phyloP scores from a whole-genome alignment of 2,113 vertebrate genomes.

The Leptobrachium leishanense region DNA sequence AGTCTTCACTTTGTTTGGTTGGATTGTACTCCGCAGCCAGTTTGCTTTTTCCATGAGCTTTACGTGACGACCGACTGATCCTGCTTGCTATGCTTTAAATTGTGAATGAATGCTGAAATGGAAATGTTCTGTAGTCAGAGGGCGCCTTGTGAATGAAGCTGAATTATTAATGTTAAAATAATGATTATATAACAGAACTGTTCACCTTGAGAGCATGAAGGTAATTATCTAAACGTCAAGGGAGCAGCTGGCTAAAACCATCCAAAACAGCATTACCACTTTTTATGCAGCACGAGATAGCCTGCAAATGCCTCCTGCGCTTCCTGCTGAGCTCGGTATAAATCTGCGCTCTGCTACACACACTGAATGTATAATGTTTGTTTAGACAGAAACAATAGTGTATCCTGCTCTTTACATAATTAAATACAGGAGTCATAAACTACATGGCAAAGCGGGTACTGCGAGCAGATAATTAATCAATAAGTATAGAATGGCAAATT shows the following conservation, averaged over 20 bases:
- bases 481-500: background rate
- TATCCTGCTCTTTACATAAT: background rate
- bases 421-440: background rate
- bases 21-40: too few species aligned
- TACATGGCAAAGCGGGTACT: background rate
- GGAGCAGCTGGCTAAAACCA: slow-evolving; percentile 14
- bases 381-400: slow-evolving; percentile 2
- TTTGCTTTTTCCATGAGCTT: background rate
- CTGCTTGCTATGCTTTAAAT: slow-evolving; percentile 13
- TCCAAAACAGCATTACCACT: slow-evolving; percentile 20
- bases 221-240: slow-evolving; percentile 15
- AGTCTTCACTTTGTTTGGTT: too few species aligned
- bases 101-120: slow-evolving; percentile 41
- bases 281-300: background rate
- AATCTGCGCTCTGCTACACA: background rate
- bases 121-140: slow-evolving; percentile 26
- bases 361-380: slow-evolving; percentile 16
- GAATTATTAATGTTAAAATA: slow-evolving; percentile 41
- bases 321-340: slow-evolving; percentile 11
- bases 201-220: slow-evolving; percentile 35
- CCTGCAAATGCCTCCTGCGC: background rate
- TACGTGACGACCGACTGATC: background rate
- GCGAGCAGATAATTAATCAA: background rate
- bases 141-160: slow-evolving; percentile 20
- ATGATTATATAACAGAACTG: slow-evolving; percentile 35